Evolutionary conservation across 2,113 vertebrate genomes (phyloP), one percentile per base, ranked within the genome.

Genomic region (Micronisus gabar): DNA sequence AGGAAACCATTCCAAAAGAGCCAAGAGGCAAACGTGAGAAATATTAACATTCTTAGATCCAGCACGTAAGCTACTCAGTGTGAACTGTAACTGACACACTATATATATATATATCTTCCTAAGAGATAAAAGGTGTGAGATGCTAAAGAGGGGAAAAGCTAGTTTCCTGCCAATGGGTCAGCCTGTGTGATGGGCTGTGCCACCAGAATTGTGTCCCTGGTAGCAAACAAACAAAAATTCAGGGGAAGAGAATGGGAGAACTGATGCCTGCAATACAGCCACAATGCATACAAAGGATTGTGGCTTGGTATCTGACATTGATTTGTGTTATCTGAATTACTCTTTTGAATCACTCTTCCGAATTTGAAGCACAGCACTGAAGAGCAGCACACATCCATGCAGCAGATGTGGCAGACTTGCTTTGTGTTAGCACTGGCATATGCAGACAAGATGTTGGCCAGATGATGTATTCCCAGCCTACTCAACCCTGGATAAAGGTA

Each of bases 211-310:
- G 11, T 9, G 22, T 10, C 50, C 34, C 56, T 53, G 45, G 29
- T 20, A 88, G 66, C 10, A 80, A 81, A 63, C 0, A 1, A 53
- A 86, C 43, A 80, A 67, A 81, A 82, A n/a, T 14, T 61, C 59
- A 62, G 67, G 20, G 7, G 48, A 61, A 40, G 23, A 58, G 9
- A 75, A 66, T 9, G 50, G 30, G 20, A 76, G 53, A 88, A 70
- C 7, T 0, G 2, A 81, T 29, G 34, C 32, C 58, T 0, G 0
- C 34, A 48, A 38, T 13, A 21, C 32, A 78, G 48, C 18, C 36
- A 78, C 65, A 61, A 48, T 1, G 25, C n/a, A 76, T 1, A 5
- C 34, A 65, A 32, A 75, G 34, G 30, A 48, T 5, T 25, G 13
- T 17, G 74, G 34, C 18, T 61, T 52, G 8, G 20, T 75, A 27